Percentiles rank a stretch among this genome's conserved stretches.
These are phyloP conservation scores for Stenodera caucasica DNA, from an alignment of 2,888 invertebrate genomes.

Conservation along the genomic window DNA sequence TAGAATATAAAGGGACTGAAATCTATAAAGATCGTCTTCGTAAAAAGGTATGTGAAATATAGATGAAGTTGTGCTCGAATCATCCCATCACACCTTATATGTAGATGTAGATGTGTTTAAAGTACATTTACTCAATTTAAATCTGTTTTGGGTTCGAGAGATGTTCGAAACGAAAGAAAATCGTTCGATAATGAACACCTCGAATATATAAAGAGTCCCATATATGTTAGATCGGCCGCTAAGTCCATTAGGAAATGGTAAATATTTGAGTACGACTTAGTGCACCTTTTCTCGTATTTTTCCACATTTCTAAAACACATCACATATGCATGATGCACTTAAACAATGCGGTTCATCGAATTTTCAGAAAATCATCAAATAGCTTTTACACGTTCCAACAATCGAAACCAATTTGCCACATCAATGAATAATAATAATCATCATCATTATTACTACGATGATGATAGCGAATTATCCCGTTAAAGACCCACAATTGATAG, in stretches of 20 bases:
- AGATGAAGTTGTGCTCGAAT: constrained; percentile 22
- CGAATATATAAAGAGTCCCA: background rate
- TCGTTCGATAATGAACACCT: constrained; percentile 13
- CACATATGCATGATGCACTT: constrained; percentile 45
- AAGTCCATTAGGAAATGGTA: constrained; percentile 40
- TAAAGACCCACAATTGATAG: no score
- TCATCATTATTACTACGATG: no score
- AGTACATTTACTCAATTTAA: background rate
- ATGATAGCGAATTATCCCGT: no score
- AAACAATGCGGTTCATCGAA: constrained; percentile 24
- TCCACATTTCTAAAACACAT: constrained; percentile 29
- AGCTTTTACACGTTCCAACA: constrained; percentile 1
- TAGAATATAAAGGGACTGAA: no score
- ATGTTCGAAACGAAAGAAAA: constrained; percentile 14
- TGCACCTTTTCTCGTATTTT: constrained; percentile 33
- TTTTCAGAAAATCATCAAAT: background rate
- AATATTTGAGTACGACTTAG: constrained; percentile 44
- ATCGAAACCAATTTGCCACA: no score
- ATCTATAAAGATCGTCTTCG: background rate
- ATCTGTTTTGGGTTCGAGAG: constrained; percentile 1
- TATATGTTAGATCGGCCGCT: constrained; percentile 28
- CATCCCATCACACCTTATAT: constrained; percentile 10
- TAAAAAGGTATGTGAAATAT: constrained; percentile 16
- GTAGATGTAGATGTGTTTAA: no score
- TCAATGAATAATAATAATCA: no score